phyloP scores from a whole-genome alignment of 2,797 vertebrate species.

The Chelon auratus region DNA sequence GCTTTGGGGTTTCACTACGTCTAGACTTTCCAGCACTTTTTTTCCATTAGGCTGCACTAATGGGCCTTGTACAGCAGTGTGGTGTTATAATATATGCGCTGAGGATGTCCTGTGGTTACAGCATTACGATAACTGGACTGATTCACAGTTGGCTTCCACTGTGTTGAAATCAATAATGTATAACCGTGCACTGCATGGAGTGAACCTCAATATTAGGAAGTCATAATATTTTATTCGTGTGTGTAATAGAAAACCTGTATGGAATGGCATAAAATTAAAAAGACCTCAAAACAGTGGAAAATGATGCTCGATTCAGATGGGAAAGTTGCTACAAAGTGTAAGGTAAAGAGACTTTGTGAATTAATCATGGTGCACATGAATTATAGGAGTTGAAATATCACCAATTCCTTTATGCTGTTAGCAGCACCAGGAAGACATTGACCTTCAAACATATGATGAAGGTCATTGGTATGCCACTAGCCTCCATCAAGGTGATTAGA shows the following conservation, averaged over 20 bases:
- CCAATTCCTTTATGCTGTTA: too few species aligned
- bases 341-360: not conserved
- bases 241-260: not conserved
- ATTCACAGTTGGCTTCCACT: slow-evolving; percentile 3
- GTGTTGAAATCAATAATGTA: not conserved
- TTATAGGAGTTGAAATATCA: not conserved
- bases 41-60: slow-evolving; percentile 29
- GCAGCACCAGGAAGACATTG: too few species aligned
- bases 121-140: not conserved
- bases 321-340: not conserved
- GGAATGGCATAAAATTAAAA: not conserved
- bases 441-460: too few species aligned
- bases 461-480: too few species aligned
- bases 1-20: slow-evolving; percentile 10
- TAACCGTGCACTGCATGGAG: too few species aligned
- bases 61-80: slow-evolving; percentile 3
- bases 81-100: slow-evolving; percentile 12
- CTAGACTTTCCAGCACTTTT: slow-evolving; percentile 8
- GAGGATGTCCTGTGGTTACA: slow-evolving; percentile 7
- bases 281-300: not conserved
- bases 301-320: not conserved
- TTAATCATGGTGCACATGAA: not conserved
- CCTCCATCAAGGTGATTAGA: too few species aligned
- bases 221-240: not conserved
- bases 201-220: not conserved